Conservation (phyloP, 2,888 invertebrate genomes). For the Cryptosula pallasiana region DNA sequence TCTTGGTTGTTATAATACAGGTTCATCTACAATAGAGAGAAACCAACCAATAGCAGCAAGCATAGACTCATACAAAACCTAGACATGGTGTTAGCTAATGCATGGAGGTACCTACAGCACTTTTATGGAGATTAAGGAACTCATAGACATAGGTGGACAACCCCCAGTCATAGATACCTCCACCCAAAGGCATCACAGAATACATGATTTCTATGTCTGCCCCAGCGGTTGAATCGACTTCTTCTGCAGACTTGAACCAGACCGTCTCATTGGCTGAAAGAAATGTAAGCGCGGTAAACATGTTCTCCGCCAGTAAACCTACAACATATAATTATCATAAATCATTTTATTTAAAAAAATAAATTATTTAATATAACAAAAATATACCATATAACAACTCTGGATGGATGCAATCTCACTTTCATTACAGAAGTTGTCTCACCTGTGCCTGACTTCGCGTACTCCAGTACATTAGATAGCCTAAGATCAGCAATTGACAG, state of each 20-base stretch:
- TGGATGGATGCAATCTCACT: no score
- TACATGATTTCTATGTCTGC: slow-evolving; percentile 11
- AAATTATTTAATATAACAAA: no score
- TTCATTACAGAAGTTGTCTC: no score
- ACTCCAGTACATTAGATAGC: background rate
- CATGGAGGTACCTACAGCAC: background rate
- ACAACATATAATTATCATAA: no score
- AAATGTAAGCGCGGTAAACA: slow-evolving; percentile 3
- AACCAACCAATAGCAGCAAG: no score
- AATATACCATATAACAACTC: no score
- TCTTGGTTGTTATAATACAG: slow-evolving; percentile 26
- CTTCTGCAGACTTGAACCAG: background rate
- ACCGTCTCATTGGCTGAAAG: background rate
- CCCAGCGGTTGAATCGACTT: background rate
- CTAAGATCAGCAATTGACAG: background rate
- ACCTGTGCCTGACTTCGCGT: background rate
- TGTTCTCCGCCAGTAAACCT: background rate
- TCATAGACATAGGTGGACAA: background rate
- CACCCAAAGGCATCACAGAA: background rate
- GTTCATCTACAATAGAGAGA: slow-evolving; percentile 25
- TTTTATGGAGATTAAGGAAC: background rate
- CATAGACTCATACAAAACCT: no score
- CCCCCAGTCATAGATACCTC: background rate
- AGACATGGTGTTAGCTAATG: no score
- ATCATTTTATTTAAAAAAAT: no score